Evolutionary conservation across 2,797 vertebrate genomes (phyloP).

Genomic region (Pangasius larnaudii): DNA sequence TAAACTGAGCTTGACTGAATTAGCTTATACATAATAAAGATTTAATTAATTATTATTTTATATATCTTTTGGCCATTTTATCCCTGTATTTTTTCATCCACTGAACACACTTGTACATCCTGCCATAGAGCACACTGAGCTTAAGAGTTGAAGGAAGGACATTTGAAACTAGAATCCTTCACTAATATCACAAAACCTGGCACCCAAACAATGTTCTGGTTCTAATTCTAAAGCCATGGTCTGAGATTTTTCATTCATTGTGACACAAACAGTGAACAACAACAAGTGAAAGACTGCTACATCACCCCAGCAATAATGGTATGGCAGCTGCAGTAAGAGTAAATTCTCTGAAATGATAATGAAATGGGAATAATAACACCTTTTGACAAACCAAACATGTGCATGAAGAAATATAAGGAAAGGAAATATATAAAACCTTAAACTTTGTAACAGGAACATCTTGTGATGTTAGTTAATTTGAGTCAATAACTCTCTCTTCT

Average conservation of each 20-base stretch:
- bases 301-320: neutral
- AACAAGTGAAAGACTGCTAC: neutral
- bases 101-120: neutral
- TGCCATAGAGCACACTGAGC: neutral
- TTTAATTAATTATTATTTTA: neutral
- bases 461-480: neutral
- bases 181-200: neutral
- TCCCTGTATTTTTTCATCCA: neutral
- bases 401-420: neutral
- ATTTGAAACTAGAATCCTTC: neutral
- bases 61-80: neutral
- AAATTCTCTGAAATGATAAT: conserved; percentile 5
- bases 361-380: neutral
- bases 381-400: neutral
- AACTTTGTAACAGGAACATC: neutral
- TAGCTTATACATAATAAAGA: neutral
- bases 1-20: neutral
- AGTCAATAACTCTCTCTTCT: conserved; percentile 11
- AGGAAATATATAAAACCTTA: neutral
- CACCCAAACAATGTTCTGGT: neutral
- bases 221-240: neutral
- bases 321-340: neutral
- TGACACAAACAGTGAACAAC: no score
- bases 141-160: neutral
- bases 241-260: neutral